Conservation (phyloP, 37 sponge, comb jelly and placozoan genomes). For the Chondrosia reniformis region DNA sequence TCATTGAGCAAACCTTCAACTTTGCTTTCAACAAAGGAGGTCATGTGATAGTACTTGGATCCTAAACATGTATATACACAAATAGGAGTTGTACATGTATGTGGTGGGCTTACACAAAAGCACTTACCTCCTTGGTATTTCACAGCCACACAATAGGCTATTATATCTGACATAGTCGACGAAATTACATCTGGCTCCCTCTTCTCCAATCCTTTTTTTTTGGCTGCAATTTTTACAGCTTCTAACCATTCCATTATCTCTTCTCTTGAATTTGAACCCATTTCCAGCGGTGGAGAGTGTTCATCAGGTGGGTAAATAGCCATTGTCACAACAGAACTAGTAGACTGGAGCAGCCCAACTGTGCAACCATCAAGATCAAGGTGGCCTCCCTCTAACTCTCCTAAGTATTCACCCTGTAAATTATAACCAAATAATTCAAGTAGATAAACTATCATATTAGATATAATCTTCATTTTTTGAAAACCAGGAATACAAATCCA, state of each 20-base stretch:
- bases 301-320: conserved; percentile 19
- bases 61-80: conserved; percentile 34
- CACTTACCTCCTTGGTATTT: conserved; percentile 69
- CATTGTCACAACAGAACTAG: no score
- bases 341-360: no score
- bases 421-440: no score
- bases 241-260: conserved; percentile 61
- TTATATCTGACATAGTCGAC: conserved; percentile 86
- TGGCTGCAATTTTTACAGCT: conserved; percentile 36
- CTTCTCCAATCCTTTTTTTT: not conserved
- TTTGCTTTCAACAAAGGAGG: conserved; percentile 93
- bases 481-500: no score
- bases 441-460: no score
- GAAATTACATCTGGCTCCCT: conserved; percentile 64
- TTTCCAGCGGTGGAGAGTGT: conserved; percentile 38
- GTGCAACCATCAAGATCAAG: no score
- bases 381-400: no score
- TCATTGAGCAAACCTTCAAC: conserved; percentile 62
- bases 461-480: no score
- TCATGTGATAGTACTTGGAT: conserved; percentile 85
- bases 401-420: no score
- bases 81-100: no score
- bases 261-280: conserved; percentile 53
- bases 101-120: no score
- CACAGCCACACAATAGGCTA: conserved; percentile 85